A percentile compares a stretch with the other conserved stretches of the same genome.
These are phyloP conservation scores for Cryptoblepharus egeriae DNA, from an alignment of 2,797 vertebrate species.

Conservation along the genomic window DNA sequence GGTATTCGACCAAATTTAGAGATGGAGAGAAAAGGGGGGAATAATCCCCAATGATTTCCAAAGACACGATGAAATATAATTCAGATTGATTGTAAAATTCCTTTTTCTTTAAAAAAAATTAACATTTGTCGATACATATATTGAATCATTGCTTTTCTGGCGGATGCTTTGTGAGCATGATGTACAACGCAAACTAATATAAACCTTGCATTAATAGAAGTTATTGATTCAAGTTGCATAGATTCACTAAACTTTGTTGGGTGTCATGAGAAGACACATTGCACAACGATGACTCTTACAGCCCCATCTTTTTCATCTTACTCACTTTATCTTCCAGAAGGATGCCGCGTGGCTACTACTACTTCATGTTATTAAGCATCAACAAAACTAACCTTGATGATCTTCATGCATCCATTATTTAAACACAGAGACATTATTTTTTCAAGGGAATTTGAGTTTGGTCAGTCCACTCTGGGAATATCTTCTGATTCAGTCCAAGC, in stretches of 20 bases:
- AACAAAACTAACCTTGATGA: background rate
- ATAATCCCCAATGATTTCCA: background rate
- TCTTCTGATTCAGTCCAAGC: background rate
- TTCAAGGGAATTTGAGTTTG: background rate
- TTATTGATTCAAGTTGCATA: slow-evolving; percentile 21
- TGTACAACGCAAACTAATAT: background rate
- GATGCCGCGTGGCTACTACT: background rate
- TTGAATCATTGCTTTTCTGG: slow-evolving; percentile 16
- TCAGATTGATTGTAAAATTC: slow-evolving; percentile 10
- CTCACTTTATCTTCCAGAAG: background rate
- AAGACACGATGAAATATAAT: background rate
- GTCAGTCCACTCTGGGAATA: background rate
- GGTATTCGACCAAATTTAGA: slow-evolving; percentile 1
- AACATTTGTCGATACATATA: slow-evolving; percentile 21
- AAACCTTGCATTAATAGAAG: slow-evolving; percentile 4
- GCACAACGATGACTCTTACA: slow-evolving; percentile 10
- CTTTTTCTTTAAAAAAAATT: slow-evolving; percentile 9
- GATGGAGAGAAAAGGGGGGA: background rate
- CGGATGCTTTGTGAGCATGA: background rate
- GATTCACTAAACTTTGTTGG: background rate
- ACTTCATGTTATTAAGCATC: background rate
- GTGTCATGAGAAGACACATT: background rate
- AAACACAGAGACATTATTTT: background rate
- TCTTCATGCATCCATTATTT: background rate
- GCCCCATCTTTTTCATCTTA: background rate